Base-by-base conservation (phyloP, 2,888 invertebrate species). In the Crossocerus cetratus region DNA sequence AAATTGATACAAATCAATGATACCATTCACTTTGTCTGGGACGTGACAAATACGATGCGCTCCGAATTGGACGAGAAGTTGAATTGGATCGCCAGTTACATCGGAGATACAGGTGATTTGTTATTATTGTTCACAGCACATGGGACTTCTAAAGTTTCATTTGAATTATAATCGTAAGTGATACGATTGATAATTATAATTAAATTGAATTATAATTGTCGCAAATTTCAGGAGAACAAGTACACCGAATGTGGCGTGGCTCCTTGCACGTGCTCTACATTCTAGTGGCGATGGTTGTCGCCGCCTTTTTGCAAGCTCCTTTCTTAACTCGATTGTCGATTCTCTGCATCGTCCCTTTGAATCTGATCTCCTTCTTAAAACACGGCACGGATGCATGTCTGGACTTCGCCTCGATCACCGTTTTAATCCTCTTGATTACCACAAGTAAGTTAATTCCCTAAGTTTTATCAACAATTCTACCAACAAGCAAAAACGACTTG, bases 1-100 rank as follows among this genome's bases (percentile, higher is more conserved):
- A 92, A 92, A 82, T 83, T 93, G 8, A 86, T 88, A 21, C 91
- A 92, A 83, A 92, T 93, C 49, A 93, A 93, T 76, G 85, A 89
- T 65, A 93, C 92, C 0, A 91, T 93, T 62, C 89, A 91, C 60
- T 90, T 83, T 44, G 76, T 89, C 21, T 87, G 83, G 83, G 81
- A 88, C 64, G 58, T 88, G 11, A 89, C 89, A 14, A 85, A 87
- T 53, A 83, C 76, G 1, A 88, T 89, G 87, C 84, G 84, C 3
- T 32, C 61, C 21, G 88, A 90, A 76, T 67, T 90, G n/a, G 89
- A 90, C 45, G 69, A 86, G 16, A 89, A 89, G 60, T 79, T 90
- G 2, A 87, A 83, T 3, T 90, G 90, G 90, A 83, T 90, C 53
- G 86, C 86, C 14, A 77, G 82, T 58, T 89, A 89, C 45, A 86